Base-by-base conservation (phyloP, 2,113 vertebrate species). In the Meleagris gallopavo region DNA sequence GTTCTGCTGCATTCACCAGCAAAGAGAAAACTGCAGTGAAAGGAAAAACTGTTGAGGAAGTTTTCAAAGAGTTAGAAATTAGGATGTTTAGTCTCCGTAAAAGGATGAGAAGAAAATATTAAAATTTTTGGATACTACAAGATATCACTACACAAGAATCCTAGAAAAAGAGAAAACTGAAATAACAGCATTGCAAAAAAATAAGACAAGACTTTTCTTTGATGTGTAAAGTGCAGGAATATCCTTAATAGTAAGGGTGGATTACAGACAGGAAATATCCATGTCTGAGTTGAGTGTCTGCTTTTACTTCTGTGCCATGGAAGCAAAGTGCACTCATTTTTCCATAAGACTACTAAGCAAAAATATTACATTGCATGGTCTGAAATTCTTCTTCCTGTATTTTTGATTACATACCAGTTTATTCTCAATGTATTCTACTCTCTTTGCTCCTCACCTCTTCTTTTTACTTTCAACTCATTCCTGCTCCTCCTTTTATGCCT, bases 301-400 rank as follows among this genome's bases (percentile, higher is more conserved):
- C 48, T 50, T 50, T 50, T 50, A 50, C 21, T 58, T 52, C 43
- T 79, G 6, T 32, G 54, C 32, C 9, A 18, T 6, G 30, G 24
- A 78, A 80, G 61, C 11, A 27, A 75, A 83, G 66, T 4, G 22
- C 2, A 36, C 41, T 65, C 1, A 24, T 54, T 88, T 88, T 66
- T 19, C 17, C 13, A 22, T 27, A 36, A 61, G 7, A 52, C 41
- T 74, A 22, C 13, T 34, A 15, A 67, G 5, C 17, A 81, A 30
- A 18, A 21, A 55, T 7, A 55, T 6, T 43, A 74, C 65, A 34
- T 75, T n/a, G 67, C 19, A 21, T 45, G 29, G 3, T 43, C 9
- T 61, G 36, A n/a, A 6, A 0, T 19, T 9, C 45, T 32, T 38
- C 72, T 71, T 8, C 19, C 5, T 27, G 0, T 38, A 5, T 58